Base-by-base conservation (phyloP, 1,140 invertebrate species). In the Neodiprion virginianus region DNA sequence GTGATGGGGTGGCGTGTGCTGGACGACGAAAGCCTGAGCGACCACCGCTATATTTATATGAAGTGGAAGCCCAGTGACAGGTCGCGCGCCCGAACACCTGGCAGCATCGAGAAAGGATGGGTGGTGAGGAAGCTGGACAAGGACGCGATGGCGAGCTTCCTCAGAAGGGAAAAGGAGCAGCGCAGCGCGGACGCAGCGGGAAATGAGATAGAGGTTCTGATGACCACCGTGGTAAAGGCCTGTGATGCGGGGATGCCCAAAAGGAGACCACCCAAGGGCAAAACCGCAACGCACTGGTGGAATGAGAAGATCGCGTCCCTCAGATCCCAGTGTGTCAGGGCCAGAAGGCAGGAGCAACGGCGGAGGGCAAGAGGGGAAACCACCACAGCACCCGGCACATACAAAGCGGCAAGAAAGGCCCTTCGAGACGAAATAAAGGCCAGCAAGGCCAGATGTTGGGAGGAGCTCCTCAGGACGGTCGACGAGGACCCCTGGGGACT, bases 401-500 rank as follows among this genome's bases (percentile, higher is more conserved):
- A 17, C 17, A 17, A 17, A 17, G 17, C 17, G 17, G 81, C 78
- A 17, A 17, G 17, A 17, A 17, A 17, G 17, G 17, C 17, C 17
- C 17, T 17, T 17, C 17, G 17, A 0, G 17, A 17, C 17, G 17
- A 17, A 17, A 17, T 17, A 17, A 17, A 17, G 17, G 17, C 17
- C 17, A 17, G 17, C 17, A 17, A 17, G 17, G 17, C 17, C 17
- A 17, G 17, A 17, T 17, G 17, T 17, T 17, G 17, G 81, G 76
- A 68, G 23, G 49, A 67, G 8, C 69, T 83, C 0, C 73, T 74
- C 21, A 47, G 74, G 10, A 68, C 75, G 21, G 71, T 82, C 1
- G 78, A 82, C 47, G 17, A 72, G n/a, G 78, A 79, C 67, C 74
- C 78, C n/a, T 80, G 78, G 77, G 78, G 79, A 8, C n/a, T 79